Conservation (phyloP, 2,113 vertebrate species). For the Falcunculus frontatus region DNA sequence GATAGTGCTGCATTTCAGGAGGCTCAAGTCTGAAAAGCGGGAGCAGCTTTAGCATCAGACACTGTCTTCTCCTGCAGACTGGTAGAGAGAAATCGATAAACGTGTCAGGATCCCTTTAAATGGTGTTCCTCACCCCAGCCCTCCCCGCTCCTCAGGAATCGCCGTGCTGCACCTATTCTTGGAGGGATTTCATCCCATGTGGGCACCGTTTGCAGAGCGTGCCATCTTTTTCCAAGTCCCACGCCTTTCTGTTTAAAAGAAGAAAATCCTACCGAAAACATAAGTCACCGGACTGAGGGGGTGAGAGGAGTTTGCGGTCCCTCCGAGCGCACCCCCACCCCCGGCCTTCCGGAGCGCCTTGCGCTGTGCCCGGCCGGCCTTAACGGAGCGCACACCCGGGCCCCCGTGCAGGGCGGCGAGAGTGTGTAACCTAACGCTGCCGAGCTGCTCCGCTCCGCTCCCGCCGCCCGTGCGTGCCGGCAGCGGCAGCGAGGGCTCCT, state of each 20-base stretch:
- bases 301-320: background rate
- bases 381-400: no score
- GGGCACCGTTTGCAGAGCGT: background rate
- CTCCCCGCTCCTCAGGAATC: background rate
- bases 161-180: background rate
- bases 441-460: background rate
- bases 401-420: accelerated
- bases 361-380: background rate
- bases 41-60: background rate
- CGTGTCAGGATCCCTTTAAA: background rate
- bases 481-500: background rate
- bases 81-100: background rate
- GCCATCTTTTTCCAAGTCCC: background rate
- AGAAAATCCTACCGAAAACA: background rate
- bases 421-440: accelerated
- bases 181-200: background rate
- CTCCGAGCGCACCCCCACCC: background rate
- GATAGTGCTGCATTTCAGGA: background rate
- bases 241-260: background rate
- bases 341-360: no score
- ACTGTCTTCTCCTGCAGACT: background rate
- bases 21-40: conserved; percentile 41
- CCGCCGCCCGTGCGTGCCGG: background rate
- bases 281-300: background rate
- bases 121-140: background rate